Evolutionary conservation across 2,888 invertebrate genomes (phyloP).

Genomic region (Mesorhabditis spiculigera): DNA sequence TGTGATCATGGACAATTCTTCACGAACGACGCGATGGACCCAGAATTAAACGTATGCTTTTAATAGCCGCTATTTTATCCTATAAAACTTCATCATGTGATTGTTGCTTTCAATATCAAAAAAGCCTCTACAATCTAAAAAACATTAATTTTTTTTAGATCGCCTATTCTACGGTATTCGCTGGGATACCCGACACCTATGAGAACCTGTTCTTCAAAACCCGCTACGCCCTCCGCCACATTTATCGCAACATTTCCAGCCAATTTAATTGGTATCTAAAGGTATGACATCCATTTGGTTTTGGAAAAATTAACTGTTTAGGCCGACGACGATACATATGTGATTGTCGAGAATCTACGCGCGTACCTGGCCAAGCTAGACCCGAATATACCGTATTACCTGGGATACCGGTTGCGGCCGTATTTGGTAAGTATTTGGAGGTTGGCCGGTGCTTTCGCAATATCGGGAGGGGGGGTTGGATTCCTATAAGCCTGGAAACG

Average conservation of each 20-base stretch:
- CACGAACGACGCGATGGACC: constrained; percentile 12
- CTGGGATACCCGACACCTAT: constrained; percentile 28
- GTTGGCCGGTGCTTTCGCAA: too few relatives aligned
- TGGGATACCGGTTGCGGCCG: constrained; percentile 27
- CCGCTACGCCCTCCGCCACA: constrained; percentile 29
- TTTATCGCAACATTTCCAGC: constrained; percentile 20
- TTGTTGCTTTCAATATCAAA: too few relatives aligned
- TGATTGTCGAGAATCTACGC: constrained; percentile 25
- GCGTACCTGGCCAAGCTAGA: constrained; percentile 19
- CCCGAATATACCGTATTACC: constrained; percentile 20
- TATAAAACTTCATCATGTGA: too few relatives aligned
- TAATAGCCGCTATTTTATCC: neutral
- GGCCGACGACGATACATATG: constrained; percentile 36
- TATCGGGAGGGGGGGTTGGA: too few relatives aligned
- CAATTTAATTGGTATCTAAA: constrained; percentile 41
- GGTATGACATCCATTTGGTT: constrained; percentile 8
- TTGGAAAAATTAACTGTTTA: constrained; percentile 4
- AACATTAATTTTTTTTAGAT: constrained; percentile 3
- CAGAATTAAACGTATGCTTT: neutral
- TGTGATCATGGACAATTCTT: constrained; percentile 32
- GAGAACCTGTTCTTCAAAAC: constrained; percentile 31
- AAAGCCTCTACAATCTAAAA: neutral
- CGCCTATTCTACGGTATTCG: constrained; percentile 10
- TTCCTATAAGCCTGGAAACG: too few relatives aligned
- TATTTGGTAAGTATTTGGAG: constrained; percentile 14